Evolutionary conservation across 2,113 vertebrate species (phyloP).

Genomic region (Calidris pugnax): DNA sequence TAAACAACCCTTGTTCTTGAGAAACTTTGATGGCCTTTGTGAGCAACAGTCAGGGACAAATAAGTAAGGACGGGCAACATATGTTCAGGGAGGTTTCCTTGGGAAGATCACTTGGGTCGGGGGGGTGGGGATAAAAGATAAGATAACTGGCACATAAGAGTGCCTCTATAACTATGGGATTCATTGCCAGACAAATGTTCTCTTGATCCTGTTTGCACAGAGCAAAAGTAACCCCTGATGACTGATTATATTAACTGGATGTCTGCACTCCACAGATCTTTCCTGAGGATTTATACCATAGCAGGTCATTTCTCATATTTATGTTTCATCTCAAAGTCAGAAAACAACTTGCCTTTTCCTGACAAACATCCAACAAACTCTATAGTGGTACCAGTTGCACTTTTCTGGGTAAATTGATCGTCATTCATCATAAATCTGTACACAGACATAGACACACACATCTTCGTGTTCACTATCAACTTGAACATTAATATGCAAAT

Average conservation of each 20-base stretch:
- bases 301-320: slow-evolving; percentile 1
- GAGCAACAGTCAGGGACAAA: not conserved
- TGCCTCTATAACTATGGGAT: not conserved
- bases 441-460: not conserved
- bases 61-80: not conserved
- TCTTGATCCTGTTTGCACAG: not conserved
- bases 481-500: not conserved
- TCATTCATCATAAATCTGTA: not conserved
- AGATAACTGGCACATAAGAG: not conserved
- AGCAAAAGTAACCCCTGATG: not conserved
- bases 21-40: not conserved
- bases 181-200: not conserved
- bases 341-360: not conserved
- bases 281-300: not conserved
- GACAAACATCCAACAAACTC: not conserved
- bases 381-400: not conserved
- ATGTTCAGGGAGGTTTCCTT: not conserved
- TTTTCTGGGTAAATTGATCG: not conserved
- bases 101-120: not conserved
- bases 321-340: not conserved
- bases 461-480: not conserved
- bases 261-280: slow-evolving; percentile 6
- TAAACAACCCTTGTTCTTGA: slow-evolving; percentile 5
- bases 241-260: not conserved
- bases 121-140: not conserved